These are phyloP conservation scores for Carabus problematicus DNA, from an alignment of 2,888 invertebrate genomes.

Conservation along the genomic window DNA sequence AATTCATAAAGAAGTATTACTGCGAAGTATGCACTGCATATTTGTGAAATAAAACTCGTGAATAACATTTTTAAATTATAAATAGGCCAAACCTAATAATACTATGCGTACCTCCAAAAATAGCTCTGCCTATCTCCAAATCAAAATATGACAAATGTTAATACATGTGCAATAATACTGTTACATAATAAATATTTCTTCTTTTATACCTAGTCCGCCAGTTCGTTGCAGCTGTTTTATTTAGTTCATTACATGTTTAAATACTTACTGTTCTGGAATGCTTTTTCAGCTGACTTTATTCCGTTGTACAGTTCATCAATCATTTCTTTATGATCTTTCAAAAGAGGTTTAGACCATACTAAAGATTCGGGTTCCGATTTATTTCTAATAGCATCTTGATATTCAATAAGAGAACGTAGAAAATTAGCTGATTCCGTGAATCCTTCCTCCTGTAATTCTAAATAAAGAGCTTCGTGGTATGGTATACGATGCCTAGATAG, in stretches of 20 bases:
- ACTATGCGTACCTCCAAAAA: too few relatives aligned
- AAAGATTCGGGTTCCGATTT: conserved; percentile 64
- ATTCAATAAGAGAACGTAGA: conserved; percentile 64
- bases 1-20: too few relatives aligned
- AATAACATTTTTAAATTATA: too few relatives aligned
- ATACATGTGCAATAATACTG: too few relatives aligned
- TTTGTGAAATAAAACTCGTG: too few relatives aligned
- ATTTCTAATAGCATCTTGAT: conserved; percentile 62
- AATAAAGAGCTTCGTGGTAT: conserved; percentile 63
- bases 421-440: conserved; percentile 62
- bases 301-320: conserved; percentile 51
- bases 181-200: conserved; percentile 10
- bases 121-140: too few relatives aligned
- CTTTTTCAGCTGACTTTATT: conserved; percentile 50
- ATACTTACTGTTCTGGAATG: conserved; percentile 35
- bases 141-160: too few relatives aligned
- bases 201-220: neutral
- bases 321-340: conserved; percentile 52
- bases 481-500: conserved; percentile 59
- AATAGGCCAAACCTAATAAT: too few relatives aligned
- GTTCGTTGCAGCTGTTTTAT: neutral
- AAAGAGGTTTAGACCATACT: conserved; percentile 54
- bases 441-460: conserved; percentile 64
- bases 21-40: too few relatives aligned
- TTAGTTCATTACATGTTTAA: neutral